Conservation (phyloP, 2,888 invertebrate species). For the Phyllotreta striolata region DNA sequence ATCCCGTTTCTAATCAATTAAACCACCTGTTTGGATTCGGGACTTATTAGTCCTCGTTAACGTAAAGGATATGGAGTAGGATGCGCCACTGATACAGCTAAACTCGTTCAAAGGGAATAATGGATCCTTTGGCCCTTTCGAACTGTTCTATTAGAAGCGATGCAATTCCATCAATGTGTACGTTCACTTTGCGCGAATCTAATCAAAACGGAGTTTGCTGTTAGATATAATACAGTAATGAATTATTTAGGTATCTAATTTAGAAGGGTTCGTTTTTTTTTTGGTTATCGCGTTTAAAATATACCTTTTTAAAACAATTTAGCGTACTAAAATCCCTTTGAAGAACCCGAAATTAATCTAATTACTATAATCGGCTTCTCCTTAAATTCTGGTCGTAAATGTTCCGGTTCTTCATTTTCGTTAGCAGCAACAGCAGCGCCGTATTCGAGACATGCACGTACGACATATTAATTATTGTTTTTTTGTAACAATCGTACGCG, state of each 20-base stretch:
- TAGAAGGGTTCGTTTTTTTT: background rate
- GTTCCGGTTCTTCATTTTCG: conserved; percentile 2
- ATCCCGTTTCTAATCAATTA: conserved; percentile 20
- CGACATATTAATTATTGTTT: conserved; percentile 10
- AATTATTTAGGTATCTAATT: too few relatives aligned
- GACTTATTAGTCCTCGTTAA: conserved; percentile 20
- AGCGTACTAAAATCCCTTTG: conserved; percentile 5
- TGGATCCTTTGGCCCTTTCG: background rate
- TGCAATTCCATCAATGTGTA: background rate
- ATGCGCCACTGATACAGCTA: conserved; percentile 4
- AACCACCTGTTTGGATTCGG: conserved; percentile 24
- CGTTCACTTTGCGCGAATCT: background rate
- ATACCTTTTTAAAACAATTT: conserved; percentile 3
- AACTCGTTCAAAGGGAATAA: conserved; percentile 10
- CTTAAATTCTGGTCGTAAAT: conserved; percentile 7
- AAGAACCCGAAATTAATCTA: conserved; percentile 10
- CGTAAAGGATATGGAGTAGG: conserved; percentile 1
- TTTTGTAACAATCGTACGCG: conserved; percentile 9
- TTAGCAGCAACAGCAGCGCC: background rate
- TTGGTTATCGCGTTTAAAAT: background rate
- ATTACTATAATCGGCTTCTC: conserved; percentile 6
- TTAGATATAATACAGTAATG: too few relatives aligned
- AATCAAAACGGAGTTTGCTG: background rate
- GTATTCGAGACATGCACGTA: background rate
- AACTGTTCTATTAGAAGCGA: background rate